Conservation (phyloP, 1,140 invertebrate genomes). For the Babylonia areolata region DNA sequence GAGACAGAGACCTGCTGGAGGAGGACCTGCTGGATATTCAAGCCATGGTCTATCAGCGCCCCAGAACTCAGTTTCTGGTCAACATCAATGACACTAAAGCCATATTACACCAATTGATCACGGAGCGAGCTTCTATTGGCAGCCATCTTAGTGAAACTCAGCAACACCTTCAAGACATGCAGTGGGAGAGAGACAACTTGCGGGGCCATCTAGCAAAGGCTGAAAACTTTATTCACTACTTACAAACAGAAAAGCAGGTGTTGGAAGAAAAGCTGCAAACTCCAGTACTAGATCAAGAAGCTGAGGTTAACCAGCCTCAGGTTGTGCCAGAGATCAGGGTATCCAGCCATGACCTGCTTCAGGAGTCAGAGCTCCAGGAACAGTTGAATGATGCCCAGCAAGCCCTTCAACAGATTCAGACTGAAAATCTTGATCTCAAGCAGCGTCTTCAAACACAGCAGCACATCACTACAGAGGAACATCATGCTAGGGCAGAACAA, state of each 20-base stretch:
- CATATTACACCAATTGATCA: constrained; percentile 25
- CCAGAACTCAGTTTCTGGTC: not conserved
- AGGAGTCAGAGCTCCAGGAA: constrained; percentile 18
- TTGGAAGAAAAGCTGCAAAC: constrained; percentile 18
- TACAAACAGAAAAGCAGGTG: constrained; percentile 18
- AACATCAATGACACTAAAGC: constrained; percentile 18
- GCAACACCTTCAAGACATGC: constrained; percentile 9
- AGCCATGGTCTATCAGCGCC: constrained; percentile 38
- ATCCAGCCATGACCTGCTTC: not conserved
- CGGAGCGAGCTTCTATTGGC: not conserved
- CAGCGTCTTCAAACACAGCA: constrained; percentile 19
- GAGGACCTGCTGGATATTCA: constrained; percentile 45
- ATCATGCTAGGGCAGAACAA: not conserved
- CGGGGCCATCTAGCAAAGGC: constrained; percentile 22
- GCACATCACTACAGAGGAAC: not conserved
- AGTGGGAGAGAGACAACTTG: constrained; percentile 33
- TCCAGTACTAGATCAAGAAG: not conserved
- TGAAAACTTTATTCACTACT: not conserved
- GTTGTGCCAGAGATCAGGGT: not conserved
- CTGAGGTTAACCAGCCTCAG: not conserved
- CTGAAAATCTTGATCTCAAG: constrained; percentile 25
- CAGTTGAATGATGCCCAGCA: constrained; percentile 29
- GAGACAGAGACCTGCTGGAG: constrained; percentile 39
- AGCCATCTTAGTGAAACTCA: constrained; percentile 20
- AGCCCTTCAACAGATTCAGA: constrained; percentile 15